Conservation (phyloP, 2,797 vertebrate species). For the Sebastes reedi region DNA sequence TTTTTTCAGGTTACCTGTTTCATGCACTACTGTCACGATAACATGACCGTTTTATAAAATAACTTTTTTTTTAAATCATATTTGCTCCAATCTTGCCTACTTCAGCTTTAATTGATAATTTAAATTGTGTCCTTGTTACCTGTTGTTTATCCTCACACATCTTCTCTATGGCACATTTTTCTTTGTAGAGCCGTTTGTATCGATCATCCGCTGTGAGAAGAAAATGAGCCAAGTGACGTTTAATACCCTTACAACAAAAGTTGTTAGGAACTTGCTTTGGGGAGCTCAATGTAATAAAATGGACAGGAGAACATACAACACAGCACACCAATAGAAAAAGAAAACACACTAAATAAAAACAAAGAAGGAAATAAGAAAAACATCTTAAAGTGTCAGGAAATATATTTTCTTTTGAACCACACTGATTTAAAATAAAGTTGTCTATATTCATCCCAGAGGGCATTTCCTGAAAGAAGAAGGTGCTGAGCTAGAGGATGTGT, state of each 20-base stretch:
- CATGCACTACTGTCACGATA: too few species aligned
- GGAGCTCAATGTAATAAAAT: background rate
- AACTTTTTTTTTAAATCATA: too few species aligned
- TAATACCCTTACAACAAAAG: background rate
- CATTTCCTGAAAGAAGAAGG: background rate
- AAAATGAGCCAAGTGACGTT: background rate
- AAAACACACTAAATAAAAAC: background rate
- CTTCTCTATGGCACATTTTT: constrained; percentile 77
- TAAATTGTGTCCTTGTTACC: constrained; percentile 49
- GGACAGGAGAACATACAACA: background rate
- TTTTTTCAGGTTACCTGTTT: too few species aligned
- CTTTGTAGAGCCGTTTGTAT: constrained; percentile 65
- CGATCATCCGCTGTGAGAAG: constrained; percentile 44
- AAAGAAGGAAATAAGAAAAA: background rate
- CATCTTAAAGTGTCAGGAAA: background rate
- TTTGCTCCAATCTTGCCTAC: rapidly evolving
- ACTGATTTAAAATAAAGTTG: background rate
- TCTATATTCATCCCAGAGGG: background rate
- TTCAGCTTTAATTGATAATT: background rate
- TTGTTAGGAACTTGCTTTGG: too few species aligned
- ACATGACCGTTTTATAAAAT: rapidly evolving
- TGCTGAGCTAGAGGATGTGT: background rate
- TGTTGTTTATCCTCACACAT: constrained; percentile 80
- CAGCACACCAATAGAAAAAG: background rate
- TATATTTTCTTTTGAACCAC: background rate